phyloP scores from a whole-genome alignment of 2,888 invertebrate genomes.

The Dryobotodes eremita region DNA sequence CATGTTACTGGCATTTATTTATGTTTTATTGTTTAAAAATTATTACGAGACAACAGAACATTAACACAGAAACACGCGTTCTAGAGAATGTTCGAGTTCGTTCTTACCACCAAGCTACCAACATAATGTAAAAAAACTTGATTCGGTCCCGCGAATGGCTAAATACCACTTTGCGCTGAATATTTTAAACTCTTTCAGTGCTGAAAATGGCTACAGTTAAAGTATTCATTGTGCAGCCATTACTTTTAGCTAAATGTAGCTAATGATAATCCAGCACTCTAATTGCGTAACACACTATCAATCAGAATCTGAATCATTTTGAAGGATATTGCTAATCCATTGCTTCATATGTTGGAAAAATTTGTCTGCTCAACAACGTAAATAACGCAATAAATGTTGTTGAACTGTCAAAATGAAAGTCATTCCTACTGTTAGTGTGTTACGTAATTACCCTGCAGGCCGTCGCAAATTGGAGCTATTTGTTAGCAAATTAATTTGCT shows the following conservation, averaged over 20 bases:
- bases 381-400: too few species aligned
- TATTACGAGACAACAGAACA: conserved; percentile 47
- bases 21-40: conserved; percentile 60
- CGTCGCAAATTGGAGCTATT: conserved; percentile 17
- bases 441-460: too few species aligned
- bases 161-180: conserved; percentile 52
- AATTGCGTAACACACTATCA: too few species aligned
- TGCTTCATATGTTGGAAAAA: too few species aligned
- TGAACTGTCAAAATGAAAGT: too few species aligned
- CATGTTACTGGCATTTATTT: conserved; percentile 47
- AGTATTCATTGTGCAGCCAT: conserved; percentile 53
- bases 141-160: conserved; percentile 36
- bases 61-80: conserved; percentile 52
- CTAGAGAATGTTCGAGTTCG: conserved; percentile 40
- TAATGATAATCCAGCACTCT: too few species aligned
- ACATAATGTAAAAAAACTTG: conserved; percentile 51
- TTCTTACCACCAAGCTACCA: conserved; percentile 4
- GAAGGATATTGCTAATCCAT: too few species aligned
- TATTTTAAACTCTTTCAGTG: conserved; percentile 59
- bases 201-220: conserved; percentile 50
- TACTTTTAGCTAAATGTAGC: conserved; percentile 34
- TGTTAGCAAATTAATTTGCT: conserved; percentile 28
- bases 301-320: too few species aligned
- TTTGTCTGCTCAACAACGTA: too few species aligned
- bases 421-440: too few species aligned